Base-by-base conservation (phyloP, 2,888 invertebrate genomes). In the Agonopterix heracliana region DNA sequence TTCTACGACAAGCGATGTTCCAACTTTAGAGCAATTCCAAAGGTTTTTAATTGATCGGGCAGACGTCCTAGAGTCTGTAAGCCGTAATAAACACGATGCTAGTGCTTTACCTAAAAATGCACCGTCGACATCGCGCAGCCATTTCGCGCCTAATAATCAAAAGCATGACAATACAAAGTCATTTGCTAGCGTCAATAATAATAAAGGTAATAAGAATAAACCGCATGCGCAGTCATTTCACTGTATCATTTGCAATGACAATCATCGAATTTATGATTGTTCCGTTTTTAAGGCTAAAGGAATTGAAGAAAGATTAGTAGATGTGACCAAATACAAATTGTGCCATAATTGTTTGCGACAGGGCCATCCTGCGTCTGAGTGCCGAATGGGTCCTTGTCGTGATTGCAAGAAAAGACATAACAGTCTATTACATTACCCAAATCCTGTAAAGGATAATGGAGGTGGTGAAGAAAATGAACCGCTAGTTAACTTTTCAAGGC, bases 241-340 rank as follows among this genome's bases (percentile, higher is more conserved):
- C 34, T 64, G 61, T 17, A 48, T 59, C 8, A 44, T 61, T 46
- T 63, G 62, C 13, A 49, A 59, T 34, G 48, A 45, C 0, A 8
- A 47, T 12, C 66, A 66, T 46, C 50, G 46, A 41, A 62, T 63
- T 7, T 63, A 59, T 48, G 57, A 63, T 38, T 64, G 63, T 49
- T 52, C 53, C 0, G 52, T 38, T 2, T 64, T 61, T 45, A 57
- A 56, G 17, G 34, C 54, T 1, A 61, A 59, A 38, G 26, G 34
- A 2, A 13, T 59, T n/a, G 40, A 49, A 8, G 54, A 54, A 9
- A 47, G 47, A 42, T 43, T 54, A 9, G 11, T 14, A n/a, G 54
- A 53, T 41, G 54, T 59, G 1, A 34, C 35, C 0, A 52, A 53
- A 40, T 53, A 49, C 10, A 60, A 63, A 34, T 40, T 63, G 36